phyloP scores from a whole-genome alignment of 2,888 invertebrate species.

The Blastobasis adustella region DNA sequence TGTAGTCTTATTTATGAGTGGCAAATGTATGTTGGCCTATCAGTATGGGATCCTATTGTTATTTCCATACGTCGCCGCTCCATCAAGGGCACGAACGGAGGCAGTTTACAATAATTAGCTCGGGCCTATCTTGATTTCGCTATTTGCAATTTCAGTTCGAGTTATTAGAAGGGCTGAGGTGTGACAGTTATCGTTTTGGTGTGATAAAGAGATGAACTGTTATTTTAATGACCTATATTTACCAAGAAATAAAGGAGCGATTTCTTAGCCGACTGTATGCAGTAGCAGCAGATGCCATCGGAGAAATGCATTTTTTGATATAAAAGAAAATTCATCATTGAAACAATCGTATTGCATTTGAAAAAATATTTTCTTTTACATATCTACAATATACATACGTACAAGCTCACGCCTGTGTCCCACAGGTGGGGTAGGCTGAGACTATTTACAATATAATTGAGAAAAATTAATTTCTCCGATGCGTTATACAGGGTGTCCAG shows the following conservation, averaged over 20 bases:
- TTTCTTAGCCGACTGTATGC: too few relatives aligned
- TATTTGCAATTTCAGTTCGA: conserved; percentile 32
- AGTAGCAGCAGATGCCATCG: too few relatives aligned
- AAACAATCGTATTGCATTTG: too few relatives aligned
- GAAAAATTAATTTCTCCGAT: too few relatives aligned
- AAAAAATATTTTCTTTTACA: too few relatives aligned
- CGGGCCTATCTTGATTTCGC: conserved; percentile 45
- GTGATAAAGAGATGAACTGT: not conserved
- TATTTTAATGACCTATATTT: too few relatives aligned
- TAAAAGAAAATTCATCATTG: not conserved
- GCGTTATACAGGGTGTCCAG: too few relatives aligned
- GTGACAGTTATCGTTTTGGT: not conserved
- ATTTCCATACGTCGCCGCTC: conserved; percentile 37
- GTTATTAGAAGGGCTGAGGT: conserved; percentile 14
- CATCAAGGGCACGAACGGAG: conserved; percentile 38
- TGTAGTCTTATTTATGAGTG: not conserved
- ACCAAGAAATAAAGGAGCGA: too few relatives aligned
- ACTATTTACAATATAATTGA: too few relatives aligned
- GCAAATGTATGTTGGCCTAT: conserved; percentile 1
- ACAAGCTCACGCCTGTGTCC: too few relatives aligned
- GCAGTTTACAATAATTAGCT: conserved; percentile 55
- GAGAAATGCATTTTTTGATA: not conserved
- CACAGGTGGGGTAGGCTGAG: too few relatives aligned
- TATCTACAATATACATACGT: too few relatives aligned
- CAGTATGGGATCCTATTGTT: conserved; percentile 32